Conservation (phyloP, 1,140 invertebrate genomes). For the Eriocheir sinensis region DNA sequence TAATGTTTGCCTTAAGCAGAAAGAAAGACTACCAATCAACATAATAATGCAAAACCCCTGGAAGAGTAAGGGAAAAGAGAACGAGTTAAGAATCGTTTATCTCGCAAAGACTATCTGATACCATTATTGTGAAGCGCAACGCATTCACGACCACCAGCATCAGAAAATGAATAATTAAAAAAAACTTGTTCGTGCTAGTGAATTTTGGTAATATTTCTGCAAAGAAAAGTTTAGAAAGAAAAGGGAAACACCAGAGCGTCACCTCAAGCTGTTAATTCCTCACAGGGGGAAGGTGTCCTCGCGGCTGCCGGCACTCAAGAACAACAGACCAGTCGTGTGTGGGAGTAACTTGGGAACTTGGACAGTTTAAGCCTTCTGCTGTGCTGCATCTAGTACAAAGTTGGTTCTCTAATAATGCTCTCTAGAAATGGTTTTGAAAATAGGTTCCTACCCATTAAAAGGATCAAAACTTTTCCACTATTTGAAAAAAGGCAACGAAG, state of each 20-base stretch:
- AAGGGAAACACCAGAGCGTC: background rate
- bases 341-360: background rate
- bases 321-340: background rate
- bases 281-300: background rate
- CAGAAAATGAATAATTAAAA: background rate
- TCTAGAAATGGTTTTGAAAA: background rate
- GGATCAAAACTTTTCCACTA: background rate
- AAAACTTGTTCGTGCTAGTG: background rate
- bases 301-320: background rate
- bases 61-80: no score
- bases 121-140: no score
- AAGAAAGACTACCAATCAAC: no score
- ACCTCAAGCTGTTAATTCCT: background rate
- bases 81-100: no score
- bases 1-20: no score
- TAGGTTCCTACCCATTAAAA: background rate
- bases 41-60: no score
- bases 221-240: background rate
- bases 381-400: no score
- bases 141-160: background rate
- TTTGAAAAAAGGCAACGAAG: no score
- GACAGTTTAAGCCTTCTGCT: no score
- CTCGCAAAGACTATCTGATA: no score
- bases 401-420: background rate
- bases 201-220: background rate